Base-by-base conservation (phyloP, 2,888 invertebrate species). In the Micropterix aruncella region DNA sequence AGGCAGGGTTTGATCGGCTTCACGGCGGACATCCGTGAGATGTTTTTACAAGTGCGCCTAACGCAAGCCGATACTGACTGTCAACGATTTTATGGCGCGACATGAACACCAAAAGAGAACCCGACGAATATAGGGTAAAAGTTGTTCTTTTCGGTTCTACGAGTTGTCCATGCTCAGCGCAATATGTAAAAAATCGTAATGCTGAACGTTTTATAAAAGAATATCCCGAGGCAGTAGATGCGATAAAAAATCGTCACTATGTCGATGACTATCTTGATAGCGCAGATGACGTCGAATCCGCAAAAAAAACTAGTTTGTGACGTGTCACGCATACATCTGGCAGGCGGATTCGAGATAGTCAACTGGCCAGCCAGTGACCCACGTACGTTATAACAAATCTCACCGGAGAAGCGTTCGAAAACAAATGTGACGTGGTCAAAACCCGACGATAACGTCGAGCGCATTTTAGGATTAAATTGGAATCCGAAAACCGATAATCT, bases 91-190 rank as follows among this genome's bases (percentile, higher is more conserved):
- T n/a, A n/a, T n/a, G n/a, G n/a, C n/a, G n/a, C n/a, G n/a, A n/a
- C n/a, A n/a, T n/a, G n/a, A n/a, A n/a, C n/a, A n/a, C n/a, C n/a
- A n/a, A 12, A 36, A 2, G 17, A 1, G 37, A 45, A n/a, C 46
- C 49, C 3, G 38, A 18, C 7, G 48, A 48, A 42, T 52, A 47
- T 27, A 16, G 50, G n/a, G 51, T 52, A 48, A 49, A 41, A 2
- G 48, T 48, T 1, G 38, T 51, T 2, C 49, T 49, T 7, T 52
- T 51, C 44, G 50, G 51, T 2, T 50, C 48, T 1, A 19, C 51
- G 3, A 40, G 40, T 3, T 51, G 48, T 12, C 52, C 52, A 1
- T 44, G 42, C 5, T 50, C 44, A 14, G 48, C 51, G 4, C 38
- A 48, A 4, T 48, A 17, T 19, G 43, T 52, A 1, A 50, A 51